Evolutionary conservation across 1,140 invertebrate genomes (phyloP).

Genomic region (Teleopsis dalmanni): DNA sequence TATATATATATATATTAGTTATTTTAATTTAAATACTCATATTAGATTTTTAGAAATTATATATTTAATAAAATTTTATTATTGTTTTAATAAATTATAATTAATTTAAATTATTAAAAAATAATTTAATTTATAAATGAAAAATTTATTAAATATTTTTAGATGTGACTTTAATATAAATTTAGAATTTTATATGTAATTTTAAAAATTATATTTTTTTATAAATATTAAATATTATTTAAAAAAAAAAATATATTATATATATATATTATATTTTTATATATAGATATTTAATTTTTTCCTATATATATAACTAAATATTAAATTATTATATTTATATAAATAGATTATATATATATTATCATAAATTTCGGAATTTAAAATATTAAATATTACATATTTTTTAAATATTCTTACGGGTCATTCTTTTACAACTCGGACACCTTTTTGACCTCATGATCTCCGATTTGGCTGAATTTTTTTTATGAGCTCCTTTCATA

Average conservation of each 20-base stretch:
- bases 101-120: not conserved
- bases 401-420: too few species aligned
- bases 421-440: too few species aligned
- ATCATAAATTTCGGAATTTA: too few species aligned
- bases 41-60: conserved; percentile 9
- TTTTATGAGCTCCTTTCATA: too few species aligned
- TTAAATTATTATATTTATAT: too few species aligned
- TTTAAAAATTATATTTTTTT: conserved; percentile 39
- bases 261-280: conserved; percentile 14
- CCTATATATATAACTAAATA: too few species aligned
- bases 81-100: not conserved
- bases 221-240: conserved; percentile 27
- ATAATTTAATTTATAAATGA: not conserved
- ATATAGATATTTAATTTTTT: conserved; percentile 17
- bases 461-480: too few species aligned
- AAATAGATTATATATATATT: too few species aligned
- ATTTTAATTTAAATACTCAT: too few species aligned
- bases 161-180: not conserved
- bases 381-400: too few species aligned
- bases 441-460: too few species aligned
- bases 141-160: not conserved
- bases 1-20: too few species aligned
- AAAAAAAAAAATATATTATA: conserved; percentile 28
- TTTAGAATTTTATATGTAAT: not conserved
- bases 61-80: conserved; percentile 7